Base-by-base conservation (phyloP, 1,140 invertebrate species). In the Papilio polytes region DNA sequence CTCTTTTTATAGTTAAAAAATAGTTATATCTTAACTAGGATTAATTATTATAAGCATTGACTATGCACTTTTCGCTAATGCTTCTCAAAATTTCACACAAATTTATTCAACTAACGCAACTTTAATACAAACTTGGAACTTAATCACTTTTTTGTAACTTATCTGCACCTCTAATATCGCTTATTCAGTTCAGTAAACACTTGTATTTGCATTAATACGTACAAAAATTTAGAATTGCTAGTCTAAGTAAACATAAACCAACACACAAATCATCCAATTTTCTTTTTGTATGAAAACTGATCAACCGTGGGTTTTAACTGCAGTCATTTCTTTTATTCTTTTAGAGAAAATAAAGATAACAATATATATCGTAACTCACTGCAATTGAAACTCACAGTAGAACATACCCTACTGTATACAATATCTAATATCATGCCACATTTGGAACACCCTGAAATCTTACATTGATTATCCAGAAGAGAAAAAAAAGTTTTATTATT, bases 211-310 rank as follows among this genome's bases (percentile, higher is more conserved):
- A 18, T 31, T 70, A 6, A 31, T 31, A 31, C 36, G 26, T 70
- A 31, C 26, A 70, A 70, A 63, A 63, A 13, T 63, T 63, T 63
- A 63, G 59, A 15, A 70, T 36, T 70, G 26, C 36, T 70, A 70
- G 26, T 31, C 63, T 70, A 70, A 70, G 63, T 13, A 70, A 70
- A 70, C 20, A 4, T 26, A 63, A 63, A 63, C 9, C 10, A 22
- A 59, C 22, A 63, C 59, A 22, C 22, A 63, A 63, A 26, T 26
- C 20, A 36, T 70, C 12, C 20, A 63, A 36, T 31, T 31, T 63
- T 8, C 26, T 59, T 59, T 22, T 0, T 59, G 20, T 22, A 59
- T 10, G 3, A 59, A n/a, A 56, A 7, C 18, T 20, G n/a, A 9
- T 51, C 18, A 51, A 51, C 15, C 18, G 3, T 18, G 12, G 12